These are phyloP conservation scores for Enteromius mattozi DNA, from an alignment of 2,797 vertebrate species.

Conservation along the genomic window DNA sequence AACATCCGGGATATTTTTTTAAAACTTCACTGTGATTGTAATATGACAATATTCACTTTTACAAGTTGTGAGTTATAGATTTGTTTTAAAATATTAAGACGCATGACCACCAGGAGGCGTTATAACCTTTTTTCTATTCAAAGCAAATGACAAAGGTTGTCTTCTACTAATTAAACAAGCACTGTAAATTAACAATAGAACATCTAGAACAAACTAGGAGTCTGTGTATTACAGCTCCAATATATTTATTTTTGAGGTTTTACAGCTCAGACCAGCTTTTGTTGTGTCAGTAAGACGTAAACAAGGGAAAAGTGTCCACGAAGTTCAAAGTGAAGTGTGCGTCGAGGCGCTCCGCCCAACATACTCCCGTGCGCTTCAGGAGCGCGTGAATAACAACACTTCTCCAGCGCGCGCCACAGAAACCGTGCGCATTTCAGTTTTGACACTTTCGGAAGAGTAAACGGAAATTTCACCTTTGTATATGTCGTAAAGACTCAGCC, in stretches of 20 bases:
- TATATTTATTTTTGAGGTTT: not conserved
- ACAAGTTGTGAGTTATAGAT: not conserved
- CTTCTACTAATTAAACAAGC: not conserved
- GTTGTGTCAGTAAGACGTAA: not conserved
- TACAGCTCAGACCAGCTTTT: not conserved
- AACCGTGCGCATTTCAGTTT: not conserved
- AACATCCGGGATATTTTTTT: too few relatives aligned
- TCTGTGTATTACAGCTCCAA: not conserved
- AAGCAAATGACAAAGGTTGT: not conserved
- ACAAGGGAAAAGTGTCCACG: not conserved
- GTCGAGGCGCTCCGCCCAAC: not conserved
- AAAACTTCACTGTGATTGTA: not conserved
- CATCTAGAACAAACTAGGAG: not conserved
- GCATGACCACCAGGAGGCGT: not conserved
- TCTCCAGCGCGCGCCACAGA: slow-evolving; percentile 1
- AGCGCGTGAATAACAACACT: not conserved
- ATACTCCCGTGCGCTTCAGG: not conserved
- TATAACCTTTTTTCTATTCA: not conserved
- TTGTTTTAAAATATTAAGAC: not conserved
- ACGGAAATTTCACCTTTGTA: not conserved
- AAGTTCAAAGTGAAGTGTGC: not conserved
- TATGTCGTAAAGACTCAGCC: not conserved
- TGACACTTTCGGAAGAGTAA: not conserved
- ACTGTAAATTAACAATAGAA: not conserved
- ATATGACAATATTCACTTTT: not conserved